Evolutionary conservation across 2,113 vertebrate genomes (phyloP).

Genomic region (Ameiurus melas): DNA sequence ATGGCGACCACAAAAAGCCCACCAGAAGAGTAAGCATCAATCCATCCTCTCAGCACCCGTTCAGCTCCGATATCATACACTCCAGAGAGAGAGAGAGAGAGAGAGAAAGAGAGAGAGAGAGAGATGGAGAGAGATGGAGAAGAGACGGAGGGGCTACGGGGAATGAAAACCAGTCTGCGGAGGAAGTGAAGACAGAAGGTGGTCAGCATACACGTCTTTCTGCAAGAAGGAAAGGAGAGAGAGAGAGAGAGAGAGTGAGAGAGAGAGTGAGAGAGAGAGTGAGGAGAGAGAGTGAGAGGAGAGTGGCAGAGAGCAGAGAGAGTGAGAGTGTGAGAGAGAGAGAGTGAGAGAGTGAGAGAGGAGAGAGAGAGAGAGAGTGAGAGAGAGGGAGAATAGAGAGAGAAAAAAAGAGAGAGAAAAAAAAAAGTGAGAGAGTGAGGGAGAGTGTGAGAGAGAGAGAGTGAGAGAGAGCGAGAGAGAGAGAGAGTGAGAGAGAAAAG

Average conservation of each 20-base stretch:
- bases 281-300: background rate
- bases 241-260: no score
- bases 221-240: background rate
- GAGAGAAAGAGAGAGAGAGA: no score
- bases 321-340: no score
- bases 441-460: background rate
- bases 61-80: constrained; percentile 22
- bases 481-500: no score
- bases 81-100: background rate
- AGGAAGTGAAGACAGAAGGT: background rate
- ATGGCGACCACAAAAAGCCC: constrained; percentile 30
- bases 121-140: background rate
- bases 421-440: no score
- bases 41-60: constrained; percentile 28
- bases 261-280: no score
- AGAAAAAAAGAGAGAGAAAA: background rate
- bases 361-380: no score
- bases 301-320: no score
- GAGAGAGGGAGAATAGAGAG: background rate
- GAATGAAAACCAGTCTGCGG: background rate
- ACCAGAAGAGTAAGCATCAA: constrained; percentile 30
- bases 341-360: background rate
- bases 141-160: background rate
- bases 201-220: background rate
- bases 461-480: background rate